Evolutionary conservation across 2,888 invertebrate species (phyloP), one percentile per base, ranked within the genome.

Genomic region (Aphodius sticticus): DNA sequence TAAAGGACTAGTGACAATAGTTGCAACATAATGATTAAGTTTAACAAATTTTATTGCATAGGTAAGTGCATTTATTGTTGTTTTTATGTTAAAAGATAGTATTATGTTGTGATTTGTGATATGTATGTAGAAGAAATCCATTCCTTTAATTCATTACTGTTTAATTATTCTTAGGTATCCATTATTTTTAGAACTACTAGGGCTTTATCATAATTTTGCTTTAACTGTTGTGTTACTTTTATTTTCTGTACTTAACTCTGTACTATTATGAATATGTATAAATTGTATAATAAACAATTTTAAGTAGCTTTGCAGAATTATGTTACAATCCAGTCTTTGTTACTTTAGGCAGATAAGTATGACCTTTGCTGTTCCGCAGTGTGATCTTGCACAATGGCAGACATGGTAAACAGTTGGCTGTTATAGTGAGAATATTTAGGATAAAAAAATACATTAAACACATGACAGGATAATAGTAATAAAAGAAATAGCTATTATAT

Each of bases 401-500:
- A 3, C 26, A 3, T 26, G 26, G 26, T 26, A 26, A 26, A 26
- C 26, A 26, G 26, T 26, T 26, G 26, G 26, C 26, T 26, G 26
- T 26, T 26, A 26, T 26, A 26, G 1, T 26, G 2, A 26, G 26
- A 26, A 26, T 26, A 26, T 26, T 26, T 26, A 26, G 3, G 26
- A 3, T 3, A 26, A 26, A 26, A 26, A 26, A 26, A 26, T 26
- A 26, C 26, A 2, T 26, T 26, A 26, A 26, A 26, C 1, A 26
- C 26, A 26, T 26, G 26, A 26, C 26, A 26, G 12, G 76, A 69
- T 26, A n/a, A 77, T 69, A 77, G 15, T 69, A 77, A 77, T 77
- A 77, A 69, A 77, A 69, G n/a, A 77, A 26, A 53, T 53, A 70
- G 70, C 15, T 81, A 79, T 77, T 81, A 77, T 81, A 79, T 79